These are phyloP conservation scores for Danionella cerebrum DNA, from an alignment of 2,113 vertebrate genomes.

Conservation along the genomic window DNA sequence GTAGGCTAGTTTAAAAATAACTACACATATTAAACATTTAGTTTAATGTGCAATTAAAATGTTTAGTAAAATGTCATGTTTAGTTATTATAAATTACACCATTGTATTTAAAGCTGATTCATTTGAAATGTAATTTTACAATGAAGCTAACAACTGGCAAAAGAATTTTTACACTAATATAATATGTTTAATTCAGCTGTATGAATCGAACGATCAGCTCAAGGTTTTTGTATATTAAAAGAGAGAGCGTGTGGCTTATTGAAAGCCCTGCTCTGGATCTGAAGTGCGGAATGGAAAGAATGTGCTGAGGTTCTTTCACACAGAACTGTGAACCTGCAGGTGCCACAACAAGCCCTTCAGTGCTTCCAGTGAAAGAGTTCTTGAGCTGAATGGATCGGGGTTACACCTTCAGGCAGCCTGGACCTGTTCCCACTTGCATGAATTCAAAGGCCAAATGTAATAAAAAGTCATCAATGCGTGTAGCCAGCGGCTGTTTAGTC, in stretches of 20 bases:
- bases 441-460: slow-evolving; percentile 15
- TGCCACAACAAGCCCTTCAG: slow-evolving; percentile 53
- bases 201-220: background rate
- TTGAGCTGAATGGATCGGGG: slow-evolving; percentile 19
- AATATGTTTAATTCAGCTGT: background rate
- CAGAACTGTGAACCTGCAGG: slow-evolving; percentile 37
- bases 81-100: too few relatives aligned
- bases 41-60: too few relatives aligned
- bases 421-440: slow-evolving; percentile 10
- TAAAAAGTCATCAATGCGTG: slow-evolving; percentile 5
- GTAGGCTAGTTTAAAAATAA: background rate
- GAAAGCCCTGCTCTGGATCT: background rate
- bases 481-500: slow-evolving; percentile 2
- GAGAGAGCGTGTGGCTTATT: background rate
- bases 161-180: background rate
- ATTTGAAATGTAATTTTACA: too few relatives aligned
- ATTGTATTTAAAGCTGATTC: too few relatives aligned
- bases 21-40: too few relatives aligned
- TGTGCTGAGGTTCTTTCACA: slow-evolving; percentile 3
- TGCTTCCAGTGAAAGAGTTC: slow-evolving; percentile 17
- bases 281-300: background rate
- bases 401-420: slow-evolving; percentile 4
- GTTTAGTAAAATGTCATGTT: too few relatives aligned
- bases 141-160: too few relatives aligned
- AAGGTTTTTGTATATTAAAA: background rate